A percentile compares a stretch with the other conserved stretches of the same genome.
These are phyloP conservation scores for Enteromius thamalakanensis DNA, from an alignment of 2,797 vertebrate genomes.

Conservation along the genomic window DNA sequence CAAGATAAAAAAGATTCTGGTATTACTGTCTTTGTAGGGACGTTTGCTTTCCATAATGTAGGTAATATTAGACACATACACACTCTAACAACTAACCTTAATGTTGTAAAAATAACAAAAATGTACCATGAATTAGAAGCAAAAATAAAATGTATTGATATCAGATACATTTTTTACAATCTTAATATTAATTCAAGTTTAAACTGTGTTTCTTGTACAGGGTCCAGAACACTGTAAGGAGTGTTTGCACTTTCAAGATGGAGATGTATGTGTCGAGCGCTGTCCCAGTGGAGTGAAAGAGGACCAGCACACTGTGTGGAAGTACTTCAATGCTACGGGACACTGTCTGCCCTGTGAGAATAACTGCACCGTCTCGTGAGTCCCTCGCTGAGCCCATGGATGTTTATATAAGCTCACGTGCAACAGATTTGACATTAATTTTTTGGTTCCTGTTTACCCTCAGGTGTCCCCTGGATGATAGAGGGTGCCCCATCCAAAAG, in stretches of 20 bases:
- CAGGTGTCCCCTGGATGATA: slow-evolving; percentile 88
- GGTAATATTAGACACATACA: not conserved
- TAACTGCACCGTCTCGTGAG: slow-evolving; percentile 95
- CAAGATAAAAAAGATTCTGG: not conserved
- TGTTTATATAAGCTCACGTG: not conserved
- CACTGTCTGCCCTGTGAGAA: slow-evolving; percentile 87
- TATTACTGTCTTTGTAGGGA: not conserved
- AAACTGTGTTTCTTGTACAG: slow-evolving; percentile 66
- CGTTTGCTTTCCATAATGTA: not conserved
- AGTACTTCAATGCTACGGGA: slow-evolving; percentile 85
- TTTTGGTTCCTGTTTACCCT: slow-evolving; percentile 40
- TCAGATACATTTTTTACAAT: too few species aligned
- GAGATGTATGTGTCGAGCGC: slow-evolving; percentile 81
- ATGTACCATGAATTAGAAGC: too few species aligned
- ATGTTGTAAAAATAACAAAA: not conserved
- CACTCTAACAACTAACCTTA: not conserved
- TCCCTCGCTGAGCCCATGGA: slow-evolving; percentile 33
- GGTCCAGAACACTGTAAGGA: slow-evolving; percentile 85
- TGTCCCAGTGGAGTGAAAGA: slow-evolving; percentile 92
- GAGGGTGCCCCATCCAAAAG: slow-evolving; percentile 87
- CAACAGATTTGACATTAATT: not conserved
- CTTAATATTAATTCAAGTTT: not conserved
- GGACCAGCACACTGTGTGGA: slow-evolving; percentile 90
- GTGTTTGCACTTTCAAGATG: slow-evolving; percentile 86
- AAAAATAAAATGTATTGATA: not conserved